Conservation (phyloP, 2,888 invertebrate genomes). For the Eutolmus rufibarbis region DNA sequence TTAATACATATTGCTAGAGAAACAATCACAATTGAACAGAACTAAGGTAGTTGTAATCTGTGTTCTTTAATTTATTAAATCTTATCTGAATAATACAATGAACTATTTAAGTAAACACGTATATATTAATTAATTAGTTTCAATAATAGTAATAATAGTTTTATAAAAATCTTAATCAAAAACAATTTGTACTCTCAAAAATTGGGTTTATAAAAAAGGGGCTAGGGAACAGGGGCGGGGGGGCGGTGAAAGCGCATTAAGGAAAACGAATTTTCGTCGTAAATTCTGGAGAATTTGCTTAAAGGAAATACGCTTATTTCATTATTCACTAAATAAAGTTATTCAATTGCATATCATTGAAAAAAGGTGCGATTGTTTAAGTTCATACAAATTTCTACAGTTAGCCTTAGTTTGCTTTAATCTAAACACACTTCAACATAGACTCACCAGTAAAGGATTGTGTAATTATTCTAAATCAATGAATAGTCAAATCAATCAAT, state of each 20-base stretch:
- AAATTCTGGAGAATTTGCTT: slow-evolving; percentile 16
- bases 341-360: slow-evolving; percentile 12
- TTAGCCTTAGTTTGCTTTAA: slow-evolving; percentile 21
- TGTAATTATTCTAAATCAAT: slow-evolving; percentile 25
- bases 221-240: slow-evolving; percentile 55
- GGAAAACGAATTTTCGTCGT: slow-evolving; percentile 17
- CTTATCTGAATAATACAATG: slow-evolving; percentile 42
- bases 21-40: slow-evolving; percentile 34
- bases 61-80: slow-evolving; percentile 26
- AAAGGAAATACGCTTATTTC: slow-evolving; percentile 20
- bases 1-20: slow-evolving; percentile 22
- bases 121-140: slow-evolving; percentile 45
- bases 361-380: slow-evolving; percentile 46
- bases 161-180: slow-evolving; percentile 55
- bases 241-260: slow-evolving; percentile 46
- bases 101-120: slow-evolving; percentile 46
- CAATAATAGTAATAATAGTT: slow-evolving; percentile 40
- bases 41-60: slow-evolving; percentile 29
- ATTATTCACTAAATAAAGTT: slow-evolving; percentile 24
- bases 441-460: slow-evolving; percentile 15
- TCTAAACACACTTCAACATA: slow-evolving; percentile 18
- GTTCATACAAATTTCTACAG: slow-evolving; percentile 25
- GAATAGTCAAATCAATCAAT: slow-evolving; percentile 6
- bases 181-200: slow-evolving; percentile 64
- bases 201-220: slow-evolving; percentile 50